phyloP scores from a whole-genome alignment of 2,888 invertebrate genomes.

The Patella pellucida region DNA sequence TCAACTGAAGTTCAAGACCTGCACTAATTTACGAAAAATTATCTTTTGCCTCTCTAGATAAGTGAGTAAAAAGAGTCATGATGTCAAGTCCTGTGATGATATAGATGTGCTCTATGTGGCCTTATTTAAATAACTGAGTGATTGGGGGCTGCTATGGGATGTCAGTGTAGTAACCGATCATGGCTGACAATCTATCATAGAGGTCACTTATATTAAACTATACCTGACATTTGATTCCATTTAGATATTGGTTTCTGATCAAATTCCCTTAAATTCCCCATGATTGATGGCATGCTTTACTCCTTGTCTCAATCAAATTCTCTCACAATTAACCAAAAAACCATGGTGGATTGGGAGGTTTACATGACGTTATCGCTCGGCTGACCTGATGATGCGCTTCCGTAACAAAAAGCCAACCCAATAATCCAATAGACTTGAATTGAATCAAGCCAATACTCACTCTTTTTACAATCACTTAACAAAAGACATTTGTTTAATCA shows the following conservation, averaged over 20 bases:
- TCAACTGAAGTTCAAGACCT: too few relatives aligned
- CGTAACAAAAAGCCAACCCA: background rate
- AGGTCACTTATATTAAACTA: constrained; percentile 5
- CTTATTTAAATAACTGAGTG: background rate
- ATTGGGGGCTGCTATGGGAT: background rate
- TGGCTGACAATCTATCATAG: background rate
- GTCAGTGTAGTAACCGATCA: constrained; percentile 3
- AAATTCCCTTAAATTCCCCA: background rate
- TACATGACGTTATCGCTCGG: background rate
- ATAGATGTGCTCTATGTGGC: background rate
- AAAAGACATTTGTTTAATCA: constrained; percentile 4
- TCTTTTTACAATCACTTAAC: constrained; percentile 9
- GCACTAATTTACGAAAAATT: too few relatives aligned
- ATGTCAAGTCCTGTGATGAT: too few relatives aligned
- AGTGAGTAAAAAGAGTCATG: too few relatives aligned
- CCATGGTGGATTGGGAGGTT: background rate
- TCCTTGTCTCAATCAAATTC: constrained; percentile 12
- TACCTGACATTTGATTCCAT: constrained; percentile 10
- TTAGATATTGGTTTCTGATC: constrained; percentile 2
- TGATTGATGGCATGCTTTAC: constrained; percentile 5
- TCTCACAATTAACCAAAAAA: constrained; percentile 3
- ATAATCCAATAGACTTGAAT: background rate
- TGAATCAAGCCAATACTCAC: background rate
- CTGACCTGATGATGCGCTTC: background rate
- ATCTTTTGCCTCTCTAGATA: too few relatives aligned